phyloP scores from a whole-genome alignment of 2,113 vertebrate genomes.

The Hypanus sabinus region DNA sequence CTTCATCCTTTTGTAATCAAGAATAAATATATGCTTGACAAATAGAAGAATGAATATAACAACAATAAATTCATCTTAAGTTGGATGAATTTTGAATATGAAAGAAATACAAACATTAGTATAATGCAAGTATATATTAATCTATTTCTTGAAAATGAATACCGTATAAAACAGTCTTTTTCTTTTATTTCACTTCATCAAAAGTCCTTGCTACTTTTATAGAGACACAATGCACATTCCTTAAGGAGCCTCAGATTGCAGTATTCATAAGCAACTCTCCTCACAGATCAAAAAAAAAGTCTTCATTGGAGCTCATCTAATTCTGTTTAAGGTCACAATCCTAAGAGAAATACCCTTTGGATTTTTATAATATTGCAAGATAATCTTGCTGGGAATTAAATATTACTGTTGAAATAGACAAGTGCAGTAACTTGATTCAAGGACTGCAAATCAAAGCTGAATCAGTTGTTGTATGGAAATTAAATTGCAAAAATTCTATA shows the following conservation, averaged over 20 bases:
- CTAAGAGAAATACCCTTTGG: not conserved
- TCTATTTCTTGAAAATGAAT: not conserved
- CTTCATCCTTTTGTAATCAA: no score
- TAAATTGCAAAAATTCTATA: not conserved
- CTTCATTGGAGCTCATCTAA: slow-evolving; percentile 1
- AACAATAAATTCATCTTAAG: no score
- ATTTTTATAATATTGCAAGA: not conserved
- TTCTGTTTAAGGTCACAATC: not conserved
- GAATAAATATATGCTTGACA: no score
- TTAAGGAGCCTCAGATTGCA: not conserved
- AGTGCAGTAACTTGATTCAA: not conserved
- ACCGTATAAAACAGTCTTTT: not conserved
- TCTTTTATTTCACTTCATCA: not conserved
- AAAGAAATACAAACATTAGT: no score
- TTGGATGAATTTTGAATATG: no score
- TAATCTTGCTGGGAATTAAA: not conserved
- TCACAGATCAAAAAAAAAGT: not conserved
- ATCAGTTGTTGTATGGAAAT: not conserved
- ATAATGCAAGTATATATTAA: no score
- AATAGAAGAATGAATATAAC: no score
- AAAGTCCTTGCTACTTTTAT: not conserved
- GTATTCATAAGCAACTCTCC: not conserved
- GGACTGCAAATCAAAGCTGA: not conserved
- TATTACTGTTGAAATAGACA: not conserved
- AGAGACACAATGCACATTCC: not conserved